Base-by-base conservation (phyloP, 2,797 vertebrate species). In the Arrhamphus sclerolepis region DNA sequence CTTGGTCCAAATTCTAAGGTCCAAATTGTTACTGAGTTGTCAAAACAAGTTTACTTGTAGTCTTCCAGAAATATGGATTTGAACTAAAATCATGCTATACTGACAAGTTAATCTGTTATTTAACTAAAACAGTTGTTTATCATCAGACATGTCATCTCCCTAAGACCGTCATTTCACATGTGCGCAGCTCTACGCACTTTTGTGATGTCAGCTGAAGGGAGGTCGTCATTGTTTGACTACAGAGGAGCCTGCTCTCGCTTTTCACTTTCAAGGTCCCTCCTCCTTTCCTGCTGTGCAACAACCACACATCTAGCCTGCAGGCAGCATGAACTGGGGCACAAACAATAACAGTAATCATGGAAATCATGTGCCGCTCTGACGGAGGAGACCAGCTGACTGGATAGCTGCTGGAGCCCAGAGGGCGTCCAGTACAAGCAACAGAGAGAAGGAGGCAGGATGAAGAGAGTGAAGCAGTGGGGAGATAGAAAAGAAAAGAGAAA, bases 341-440 rank as follows among this genome's bases (percentile, higher is more conserved):
- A 87, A 91, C 90, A 92, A 91, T 88, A 90, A 90, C 82, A 73
- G 86, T 86, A 84, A 90, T 92, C 88, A 90, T 79, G 69, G 83
- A 79, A 84, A 88, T 91, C 89, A 93, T 90, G 90, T 87, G 91
- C 81, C 87, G 87, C 84, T 85, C 78, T 53, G 80, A 77, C 50
- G 56, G 82, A 83, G 71, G 72, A 83, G 85, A 92, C 85, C 90
- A 90, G 90, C 90, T 92, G 92, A 92, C 88, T 85, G 81, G 73
- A 76, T 78, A 72, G 87, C 88, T 86, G 83, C 75, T 73, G 66
- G 61, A 76, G 86, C 85, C 87, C 78, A 17, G 31, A 77, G 81
- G 80, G 65, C 47, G 68, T 70, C 56, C 59, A 40, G 66, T 34
- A 62, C 58, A 67, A 72, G 75, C 65, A 76, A 59, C 71, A 72